Conservation (phyloP, 2,888 invertebrate species). For the Matsumyia berberina region DNA sequence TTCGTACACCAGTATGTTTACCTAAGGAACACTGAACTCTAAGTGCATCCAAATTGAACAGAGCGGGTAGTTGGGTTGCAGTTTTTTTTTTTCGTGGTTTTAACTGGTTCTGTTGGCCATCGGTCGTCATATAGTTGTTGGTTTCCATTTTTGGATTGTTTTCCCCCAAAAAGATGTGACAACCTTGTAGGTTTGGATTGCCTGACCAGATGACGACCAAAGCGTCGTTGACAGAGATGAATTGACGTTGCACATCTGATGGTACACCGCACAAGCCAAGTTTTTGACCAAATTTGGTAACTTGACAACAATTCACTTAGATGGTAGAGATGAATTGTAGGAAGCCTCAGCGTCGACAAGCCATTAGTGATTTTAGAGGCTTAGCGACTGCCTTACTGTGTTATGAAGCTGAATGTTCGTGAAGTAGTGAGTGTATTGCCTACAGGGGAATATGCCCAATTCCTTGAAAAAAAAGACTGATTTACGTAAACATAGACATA, state of each 20-base stretch:
- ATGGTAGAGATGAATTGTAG: slow-evolving; percentile 7
- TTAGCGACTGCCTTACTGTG: too few species aligned
- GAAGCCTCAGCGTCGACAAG: background rate
- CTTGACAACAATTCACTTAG: slow-evolving; percentile 23
- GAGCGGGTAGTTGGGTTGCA: background rate
- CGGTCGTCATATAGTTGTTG: slow-evolving; percentile 1
- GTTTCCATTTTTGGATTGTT: slow-evolving; percentile 29
- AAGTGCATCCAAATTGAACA: slow-evolving; percentile 32
- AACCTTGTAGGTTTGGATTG: slow-evolving; percentile 13
- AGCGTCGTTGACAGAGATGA: background rate
- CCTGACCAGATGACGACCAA: slow-evolving; percentile 29
- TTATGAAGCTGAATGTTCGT: too few species aligned
- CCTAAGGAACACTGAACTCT: slow-evolving; percentile 43
- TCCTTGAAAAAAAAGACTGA: too few species aligned
- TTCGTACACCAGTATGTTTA: slow-evolving; percentile 25
- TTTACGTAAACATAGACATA: too few species aligned
- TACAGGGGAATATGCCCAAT: too few species aligned
- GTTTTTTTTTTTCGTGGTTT: slow-evolving; percentile 4
- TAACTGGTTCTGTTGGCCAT: slow-evolving; percentile 31
- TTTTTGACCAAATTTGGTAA: slow-evolving; percentile 23
- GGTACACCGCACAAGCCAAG: background rate
- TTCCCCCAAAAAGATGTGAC: slow-evolving; percentile 2
- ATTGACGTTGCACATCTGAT: slow-evolving; percentile 32
- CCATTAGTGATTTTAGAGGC: too few species aligned
- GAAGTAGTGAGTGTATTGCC: too few species aligned